These are phyloP conservation scores for Papilio protenor DNA, from an alignment of 2,888 invertebrate genomes.

Conservation along the genomic window DNA sequence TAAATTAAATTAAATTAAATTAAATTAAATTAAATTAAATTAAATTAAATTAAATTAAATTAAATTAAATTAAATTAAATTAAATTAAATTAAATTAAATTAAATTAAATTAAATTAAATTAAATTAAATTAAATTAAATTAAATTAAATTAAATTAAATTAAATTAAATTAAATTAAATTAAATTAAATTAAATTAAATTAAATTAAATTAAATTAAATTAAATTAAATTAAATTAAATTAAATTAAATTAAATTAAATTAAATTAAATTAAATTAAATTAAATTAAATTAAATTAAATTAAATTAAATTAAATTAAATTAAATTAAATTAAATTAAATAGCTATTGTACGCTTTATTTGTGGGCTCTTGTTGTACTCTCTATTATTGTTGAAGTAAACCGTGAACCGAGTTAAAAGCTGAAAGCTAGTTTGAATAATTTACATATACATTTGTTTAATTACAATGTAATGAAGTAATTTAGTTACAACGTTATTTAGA, in stretches of 20 bases:
- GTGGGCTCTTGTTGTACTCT: slow-evolving; percentile 27
- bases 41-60: slow-evolving; percentile 32
- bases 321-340: slow-evolving; percentile 39
- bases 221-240: slow-evolving; percentile 30
- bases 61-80: slow-evolving; percentile 30
- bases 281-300: slow-evolving; percentile 30
- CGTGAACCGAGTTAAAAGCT: slow-evolving; percentile 28
- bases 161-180: slow-evolving; percentile 30
- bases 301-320: slow-evolving; percentile 30
- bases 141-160: slow-evolving; percentile 30
- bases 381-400: slow-evolving; percentile 37
- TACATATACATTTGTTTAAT: slow-evolving; percentile 26
- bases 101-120: slow-evolving; percentile 29
- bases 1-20: slow-evolving; percentile 30
- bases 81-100: slow-evolving; percentile 30
- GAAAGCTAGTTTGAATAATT: slow-evolving; percentile 32
- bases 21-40: slow-evolving; percentile 30
- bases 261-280: slow-evolving; percentile 29
- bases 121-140: slow-evolving; percentile 29
- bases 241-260: slow-evolving; percentile 29
- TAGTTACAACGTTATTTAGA: background rate
- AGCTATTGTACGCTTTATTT: slow-evolving; percentile 40
- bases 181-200: slow-evolving; percentile 32
- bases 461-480: slow-evolving; percentile 30
- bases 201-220: slow-evolving; percentile 30